These are phyloP conservation scores for Macropis europaea DNA, from an alignment of 2,888 invertebrate species.

Conservation along the genomic window DNA sequence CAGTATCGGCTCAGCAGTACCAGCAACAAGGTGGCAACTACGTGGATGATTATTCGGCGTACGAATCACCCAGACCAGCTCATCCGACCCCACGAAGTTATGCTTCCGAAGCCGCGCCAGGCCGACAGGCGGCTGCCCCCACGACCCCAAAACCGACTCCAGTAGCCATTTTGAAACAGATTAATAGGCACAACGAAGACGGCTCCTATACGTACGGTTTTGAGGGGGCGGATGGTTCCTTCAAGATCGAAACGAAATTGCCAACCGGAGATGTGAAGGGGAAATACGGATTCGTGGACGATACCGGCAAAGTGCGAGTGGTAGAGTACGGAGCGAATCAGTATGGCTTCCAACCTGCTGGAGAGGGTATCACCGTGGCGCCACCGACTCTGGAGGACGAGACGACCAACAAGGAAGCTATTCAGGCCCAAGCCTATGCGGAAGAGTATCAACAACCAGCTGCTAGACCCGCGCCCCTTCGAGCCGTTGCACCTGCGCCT, in stretches of 20 bases:
- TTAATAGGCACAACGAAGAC: constrained; percentile 94
- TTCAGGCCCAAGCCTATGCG: constrained; percentile 67
- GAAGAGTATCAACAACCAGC: constrained; percentile 61
- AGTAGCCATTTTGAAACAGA: constrained; percentile 92
- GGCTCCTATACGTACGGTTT: constrained; percentile 95
- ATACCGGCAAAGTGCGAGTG: constrained; percentile 89
- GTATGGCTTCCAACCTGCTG: constrained; percentile 92
- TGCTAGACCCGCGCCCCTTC: constrained; percentile 47
- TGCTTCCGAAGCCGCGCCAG: constrained; percentile 72
- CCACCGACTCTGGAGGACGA: constrained; percentile 80
- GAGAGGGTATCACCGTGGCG: constrained; percentile 91
- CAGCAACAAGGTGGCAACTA: constrained; percentile 72
- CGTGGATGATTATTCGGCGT: constrained; percentile 80
- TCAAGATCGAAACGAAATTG: constrained; percentile 93
- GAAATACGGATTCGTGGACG: constrained; percentile 94
- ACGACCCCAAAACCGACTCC: constrained; percentile 83
- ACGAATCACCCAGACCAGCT: constrained; percentile 68
- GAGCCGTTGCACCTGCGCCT: constrained; percentile 39
- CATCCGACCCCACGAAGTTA: constrained; percentile 80
- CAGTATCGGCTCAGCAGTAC: constrained; percentile 79
- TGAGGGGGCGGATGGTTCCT: constrained; percentile 93
- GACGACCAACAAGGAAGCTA: constrained; percentile 74
- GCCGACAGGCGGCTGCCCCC: constrained; percentile 78
- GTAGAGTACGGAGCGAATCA: constrained; percentile 94
- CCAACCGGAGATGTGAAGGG: constrained; percentile 92